Conservation (phyloP, 2,113 vertebrate genomes). For the Cryptotis parvus region DNA sequence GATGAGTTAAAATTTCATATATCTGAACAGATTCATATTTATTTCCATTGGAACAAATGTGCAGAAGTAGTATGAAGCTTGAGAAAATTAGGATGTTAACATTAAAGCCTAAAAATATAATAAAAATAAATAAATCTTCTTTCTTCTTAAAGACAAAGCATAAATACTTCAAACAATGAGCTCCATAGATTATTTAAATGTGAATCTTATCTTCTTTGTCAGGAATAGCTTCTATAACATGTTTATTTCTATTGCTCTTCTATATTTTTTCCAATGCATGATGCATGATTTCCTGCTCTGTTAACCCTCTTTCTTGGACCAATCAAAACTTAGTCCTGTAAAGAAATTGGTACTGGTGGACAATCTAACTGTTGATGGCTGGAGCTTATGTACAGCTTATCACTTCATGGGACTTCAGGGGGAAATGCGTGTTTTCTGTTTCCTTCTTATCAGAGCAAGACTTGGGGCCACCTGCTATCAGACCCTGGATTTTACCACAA, state of each 20-base stretch:
- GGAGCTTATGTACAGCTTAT: constrained; percentile 54
- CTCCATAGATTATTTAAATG: not conserved
- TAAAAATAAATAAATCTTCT: too few species aligned
- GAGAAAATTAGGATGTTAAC: constrained; percentile 21
- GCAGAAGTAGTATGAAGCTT: not conserved
- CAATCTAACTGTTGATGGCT: not conserved
- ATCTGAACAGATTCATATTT: constrained; percentile 37
- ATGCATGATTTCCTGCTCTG: constrained; percentile 34
- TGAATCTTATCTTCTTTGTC: not conserved
- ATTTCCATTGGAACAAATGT: not conserved
- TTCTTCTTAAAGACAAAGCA: not conserved
- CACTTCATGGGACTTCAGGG: not conserved
- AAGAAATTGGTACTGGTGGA: constrained; percentile 31
- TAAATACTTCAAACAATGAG: not conserved
- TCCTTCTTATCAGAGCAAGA: constrained; percentile 72
- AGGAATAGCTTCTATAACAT: not conserved
- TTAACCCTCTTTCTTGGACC: constrained; percentile 27
- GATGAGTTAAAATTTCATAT: not conserved
- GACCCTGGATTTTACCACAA: constrained; percentile 67
- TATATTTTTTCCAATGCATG: not conserved
- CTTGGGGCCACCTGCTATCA: constrained; percentile 59
- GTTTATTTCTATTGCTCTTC: constrained; percentile 56
- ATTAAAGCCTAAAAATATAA: not conserved
- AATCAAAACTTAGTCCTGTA: constrained; percentile 1
- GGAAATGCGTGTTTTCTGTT: constrained; percentile 64